Evolutionary conservation across 2,797 vertebrate genomes (phyloP).

Genomic region (Jordanella pulchra): DNA sequence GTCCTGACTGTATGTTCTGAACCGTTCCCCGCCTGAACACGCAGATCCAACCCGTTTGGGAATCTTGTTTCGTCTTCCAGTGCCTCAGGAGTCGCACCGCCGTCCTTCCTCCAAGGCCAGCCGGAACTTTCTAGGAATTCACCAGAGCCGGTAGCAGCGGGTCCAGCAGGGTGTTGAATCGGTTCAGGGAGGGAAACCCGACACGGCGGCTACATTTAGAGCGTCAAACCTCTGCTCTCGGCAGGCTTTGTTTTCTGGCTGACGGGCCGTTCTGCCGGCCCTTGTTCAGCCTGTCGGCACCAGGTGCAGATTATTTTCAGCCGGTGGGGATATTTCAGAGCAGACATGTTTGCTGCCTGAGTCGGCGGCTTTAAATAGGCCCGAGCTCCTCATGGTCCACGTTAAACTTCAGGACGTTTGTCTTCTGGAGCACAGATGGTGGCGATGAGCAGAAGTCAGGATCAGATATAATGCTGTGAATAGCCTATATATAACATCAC

Average conservation of each 20-base stretch:
- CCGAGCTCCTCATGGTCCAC: slow-evolving; percentile 66
- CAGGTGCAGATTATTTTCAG: slow-evolving; percentile 83
- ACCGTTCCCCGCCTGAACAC: too few relatives aligned
- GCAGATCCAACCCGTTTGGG: slow-evolving; percentile 10
- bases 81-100: slow-evolving; percentile 17
- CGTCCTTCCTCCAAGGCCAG: slow-evolving; percentile 28
- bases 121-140: slow-evolving; percentile 57
- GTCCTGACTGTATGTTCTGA: neutral
- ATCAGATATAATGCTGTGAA: slow-evolving; percentile 2
- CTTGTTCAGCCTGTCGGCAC: slow-evolving; percentile 70
- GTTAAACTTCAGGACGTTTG: slow-evolving; percentile 62
- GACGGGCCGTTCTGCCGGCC: slow-evolving; percentile 65
- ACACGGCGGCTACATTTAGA: slow-evolving; percentile 10
- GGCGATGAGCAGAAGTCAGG: slow-evolving; percentile 10
- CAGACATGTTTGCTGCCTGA: slow-evolving; percentile 66
- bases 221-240: slow-evolving; percentile 31
- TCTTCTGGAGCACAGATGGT: slow-evolving; percentile 14
- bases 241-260: slow-evolving; percentile 70
- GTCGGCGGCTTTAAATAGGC: slow-evolving; percentile 79
- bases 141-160: slow-evolving; percentile 32
- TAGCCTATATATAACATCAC: neutral
- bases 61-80: slow-evolving; percentile 40
- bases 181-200: neutral
- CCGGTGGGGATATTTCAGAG: slow-evolving; percentile 78
- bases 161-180: neutral